phyloP scores from a whole-genome alignment of 2,797 vertebrate genomes.

The Chelon auratus region DNA sequence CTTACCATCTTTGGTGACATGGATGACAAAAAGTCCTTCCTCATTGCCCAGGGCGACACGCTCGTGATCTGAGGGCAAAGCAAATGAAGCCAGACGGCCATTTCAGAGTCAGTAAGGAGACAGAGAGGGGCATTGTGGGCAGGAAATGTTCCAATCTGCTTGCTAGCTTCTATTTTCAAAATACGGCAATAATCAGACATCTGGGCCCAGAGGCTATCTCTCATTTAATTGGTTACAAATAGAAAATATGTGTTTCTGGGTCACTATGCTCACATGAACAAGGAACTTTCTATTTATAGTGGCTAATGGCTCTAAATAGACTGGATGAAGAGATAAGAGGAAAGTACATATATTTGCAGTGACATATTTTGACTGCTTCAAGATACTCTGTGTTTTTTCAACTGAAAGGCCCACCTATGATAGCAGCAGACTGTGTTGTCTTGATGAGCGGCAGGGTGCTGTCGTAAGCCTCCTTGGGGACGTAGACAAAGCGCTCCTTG shows the following conservation, averaged over 20 bases:
- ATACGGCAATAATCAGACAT: not conserved
- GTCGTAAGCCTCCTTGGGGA: conserved; percentile 98
- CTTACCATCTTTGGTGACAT: conserved; percentile 99
- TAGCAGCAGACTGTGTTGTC: conserved; percentile 95
- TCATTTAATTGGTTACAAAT: not conserved
- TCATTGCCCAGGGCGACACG: conserved; percentile 97
- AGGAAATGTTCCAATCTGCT: conserved; percentile 12
- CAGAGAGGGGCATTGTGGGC: conserved; percentile 11
- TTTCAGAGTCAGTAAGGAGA: conserved; percentile 1
- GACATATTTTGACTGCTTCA: not conserved
- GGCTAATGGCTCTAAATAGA: not conserved
- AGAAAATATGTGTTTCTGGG: not conserved
- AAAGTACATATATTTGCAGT: not conserved
- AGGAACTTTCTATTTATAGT: not conserved
- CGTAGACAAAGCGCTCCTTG: conserved; percentile 96
- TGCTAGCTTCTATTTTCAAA: conserved; percentile 28
- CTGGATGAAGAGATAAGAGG: not conserved
- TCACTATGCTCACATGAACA: not conserved
- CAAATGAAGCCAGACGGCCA: not conserved
- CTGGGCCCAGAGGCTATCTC: not conserved
- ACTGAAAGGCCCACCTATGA: conserved; percentile 87
- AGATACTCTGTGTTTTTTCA: not conserved
- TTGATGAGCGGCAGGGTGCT: conserved; percentile 98
- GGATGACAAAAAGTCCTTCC: conserved; percentile 96
- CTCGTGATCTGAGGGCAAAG: conserved; percentile 90